phyloP scores from a whole-genome alignment of 2,888 invertebrate genomes.

The Drosophila parthenogenetica region DNA sequence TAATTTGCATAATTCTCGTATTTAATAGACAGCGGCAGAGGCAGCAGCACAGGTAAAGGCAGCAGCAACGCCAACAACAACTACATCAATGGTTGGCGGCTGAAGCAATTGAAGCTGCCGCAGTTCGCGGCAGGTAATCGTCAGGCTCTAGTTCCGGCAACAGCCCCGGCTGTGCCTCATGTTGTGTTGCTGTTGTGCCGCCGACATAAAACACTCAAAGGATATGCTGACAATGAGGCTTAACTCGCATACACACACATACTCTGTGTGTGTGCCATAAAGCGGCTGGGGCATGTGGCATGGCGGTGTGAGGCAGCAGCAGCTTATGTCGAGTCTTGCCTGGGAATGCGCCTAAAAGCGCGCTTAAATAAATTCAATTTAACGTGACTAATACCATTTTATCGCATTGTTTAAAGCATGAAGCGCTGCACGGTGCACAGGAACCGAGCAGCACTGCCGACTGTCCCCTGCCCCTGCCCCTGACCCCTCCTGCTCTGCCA shows the following conservation, averaged over 20 bases:
- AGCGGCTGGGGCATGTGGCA: conserved; percentile 27
- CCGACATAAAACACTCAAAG: conserved; percentile 78
- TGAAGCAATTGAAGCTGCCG: conserved; percentile 59
- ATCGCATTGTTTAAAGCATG: conserved; percentile 80
- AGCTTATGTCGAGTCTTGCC: conserved; percentile 55
- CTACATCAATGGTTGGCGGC: conserved; percentile 39
- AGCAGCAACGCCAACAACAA: too few species aligned
- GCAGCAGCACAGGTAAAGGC: not conserved
- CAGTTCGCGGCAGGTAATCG: conserved; percentile 56
- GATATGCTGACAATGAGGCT: conserved; percentile 81
- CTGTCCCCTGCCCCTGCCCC: not conserved
- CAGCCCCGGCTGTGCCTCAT: conserved; percentile 11
- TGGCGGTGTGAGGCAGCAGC: conserved; percentile 3
- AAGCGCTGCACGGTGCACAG: conserved; percentile 61
- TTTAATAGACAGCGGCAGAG: conserved; percentile 66
- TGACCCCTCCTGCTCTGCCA: not conserved
- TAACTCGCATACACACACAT: conserved; percentile 53
- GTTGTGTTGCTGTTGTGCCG: conserved; percentile 39
- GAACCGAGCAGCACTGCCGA: conserved; percentile 10
- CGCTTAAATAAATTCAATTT: conserved; percentile 82
- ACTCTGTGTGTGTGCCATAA: conserved; percentile 23
- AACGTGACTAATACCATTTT: conserved; percentile 81
- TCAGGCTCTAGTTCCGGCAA: conserved; percentile 33
- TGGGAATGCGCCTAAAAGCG: conserved; percentile 75
- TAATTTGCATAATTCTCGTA: conserved; percentile 82